These are phyloP conservation scores for Porites australiensis DNA, from an alignment of 64 coral and sea anemone species.

Conservation along the genomic window DNA sequence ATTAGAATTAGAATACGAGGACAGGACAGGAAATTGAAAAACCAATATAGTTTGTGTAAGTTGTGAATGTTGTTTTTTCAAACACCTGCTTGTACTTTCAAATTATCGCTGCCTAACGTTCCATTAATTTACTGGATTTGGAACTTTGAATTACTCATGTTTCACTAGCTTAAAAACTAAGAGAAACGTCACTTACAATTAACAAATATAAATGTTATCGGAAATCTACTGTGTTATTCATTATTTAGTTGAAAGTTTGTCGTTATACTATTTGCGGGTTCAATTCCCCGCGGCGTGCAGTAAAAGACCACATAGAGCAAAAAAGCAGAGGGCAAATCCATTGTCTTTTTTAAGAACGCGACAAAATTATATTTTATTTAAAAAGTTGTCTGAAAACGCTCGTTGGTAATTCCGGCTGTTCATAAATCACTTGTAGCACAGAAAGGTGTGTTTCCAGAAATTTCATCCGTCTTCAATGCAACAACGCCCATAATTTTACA, in stretches of 20 bases:
- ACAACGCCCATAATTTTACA: no score
- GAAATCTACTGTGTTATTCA: not conserved
- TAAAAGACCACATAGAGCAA: not conserved
- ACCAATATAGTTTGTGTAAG: not conserved
- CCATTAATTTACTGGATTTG: not conserved
- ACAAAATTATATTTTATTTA: slow-evolving; percentile 33
- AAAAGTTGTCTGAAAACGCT: not conserved
- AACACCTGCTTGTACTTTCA: not conserved
- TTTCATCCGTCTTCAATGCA: not conserved
- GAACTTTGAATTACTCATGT: not conserved
- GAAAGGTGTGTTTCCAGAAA: not conserved
- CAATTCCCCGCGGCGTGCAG: not conserved
- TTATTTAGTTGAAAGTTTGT: not conserved
- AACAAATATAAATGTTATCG: not conserved
- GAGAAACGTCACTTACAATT: not conserved
- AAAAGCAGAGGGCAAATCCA: not conserved
- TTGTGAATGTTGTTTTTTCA: not conserved
- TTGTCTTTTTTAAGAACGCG: not conserved
- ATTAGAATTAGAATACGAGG: not conserved
- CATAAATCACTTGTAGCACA: not conserved
- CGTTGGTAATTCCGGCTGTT: not conserved
- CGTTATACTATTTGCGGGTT: not conserved
- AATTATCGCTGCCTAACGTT: not conserved
- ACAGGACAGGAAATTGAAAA: not conserved
- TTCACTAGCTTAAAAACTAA: no score